A percentile compares a stretch with the other conserved stretches of the same genome.
phyloP scores from a whole-genome alignment of 2,113 vertebrate genomes.

The Aramus guarauna region DNA sequence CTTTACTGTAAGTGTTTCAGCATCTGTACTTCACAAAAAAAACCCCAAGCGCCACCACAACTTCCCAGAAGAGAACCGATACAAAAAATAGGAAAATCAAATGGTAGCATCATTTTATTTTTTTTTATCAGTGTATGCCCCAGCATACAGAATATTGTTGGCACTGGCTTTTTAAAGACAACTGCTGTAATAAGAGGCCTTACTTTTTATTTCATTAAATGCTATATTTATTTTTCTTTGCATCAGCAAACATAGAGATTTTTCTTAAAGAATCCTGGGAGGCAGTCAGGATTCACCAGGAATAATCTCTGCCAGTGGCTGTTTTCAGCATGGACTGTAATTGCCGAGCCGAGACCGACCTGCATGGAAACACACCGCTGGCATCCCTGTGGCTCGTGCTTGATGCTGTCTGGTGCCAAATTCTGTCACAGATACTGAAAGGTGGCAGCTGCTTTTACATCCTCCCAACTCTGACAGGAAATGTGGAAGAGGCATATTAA shows the following conservation, averaged over 20 bases:
- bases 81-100: neutral
- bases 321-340: neutral
- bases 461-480: neutral
- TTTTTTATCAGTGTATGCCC: neutral
- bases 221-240: neutral
- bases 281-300: neutral
- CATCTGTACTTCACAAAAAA: neutral
- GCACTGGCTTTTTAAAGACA: slow-evolving; percentile 35
- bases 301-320: neutral
- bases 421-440: neutral
- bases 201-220: slow-evolving; percentile 56
- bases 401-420: neutral
- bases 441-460: neutral
- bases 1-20: neutral
- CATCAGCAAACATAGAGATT: neutral
- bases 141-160: neutral
- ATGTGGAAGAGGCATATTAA: neutral
- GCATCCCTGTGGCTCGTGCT: neutral
- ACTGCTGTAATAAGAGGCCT: slow-evolving; percentile 27
- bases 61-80: neutral
- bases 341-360: neutral
- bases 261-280: neutral
- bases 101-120: neutral
- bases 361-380: neutral
- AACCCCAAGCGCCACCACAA: neutral